Evolutionary conservation across 2,888 invertebrate species (phyloP).

Genomic region (Drosophila tripunctata): DNA sequence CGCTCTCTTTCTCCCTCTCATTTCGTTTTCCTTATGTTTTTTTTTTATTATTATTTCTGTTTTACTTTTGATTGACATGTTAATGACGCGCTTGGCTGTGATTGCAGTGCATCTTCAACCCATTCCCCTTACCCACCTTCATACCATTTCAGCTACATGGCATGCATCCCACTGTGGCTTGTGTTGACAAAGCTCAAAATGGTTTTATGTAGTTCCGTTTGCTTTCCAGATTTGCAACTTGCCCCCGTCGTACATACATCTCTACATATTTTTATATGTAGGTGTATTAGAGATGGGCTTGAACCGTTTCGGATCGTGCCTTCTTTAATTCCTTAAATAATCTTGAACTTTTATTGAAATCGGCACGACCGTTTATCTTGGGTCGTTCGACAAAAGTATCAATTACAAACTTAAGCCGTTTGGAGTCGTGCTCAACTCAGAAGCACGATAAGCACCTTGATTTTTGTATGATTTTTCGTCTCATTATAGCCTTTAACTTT

Average conservation of each 20-base stretch:
- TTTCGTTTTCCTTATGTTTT: not conserved
- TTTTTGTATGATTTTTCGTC: too few relatives aligned
- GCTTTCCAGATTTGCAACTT: conserved; percentile 45
- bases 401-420: too few relatives aligned
- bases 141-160: not conserved
- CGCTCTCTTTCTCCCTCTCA: not conserved
- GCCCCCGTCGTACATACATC: not conserved
- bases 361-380: too few relatives aligned
- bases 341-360: too few relatives aligned
- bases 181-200: conserved; percentile 54
- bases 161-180: conserved; percentile 15
- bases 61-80: conserved; percentile 47
- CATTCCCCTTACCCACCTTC: not conserved
- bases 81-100: conserved; percentile 51
- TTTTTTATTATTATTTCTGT: conserved; percentile 2
- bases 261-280: too few relatives aligned
- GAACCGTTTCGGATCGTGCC: too few relatives aligned
- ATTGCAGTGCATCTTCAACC: conserved; percentile 25
- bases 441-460: too few relatives aligned
- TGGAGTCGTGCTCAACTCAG: too few relatives aligned
- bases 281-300: too few relatives aligned
- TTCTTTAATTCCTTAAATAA: too few relatives aligned
- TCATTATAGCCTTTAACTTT: too few relatives aligned
- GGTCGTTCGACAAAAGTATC: too few relatives aligned
- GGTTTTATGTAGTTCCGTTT: conserved; percentile 59